Evolutionary conservation across 2,888 invertebrate genomes (phyloP).

Genomic region (Thereva unica): DNA sequence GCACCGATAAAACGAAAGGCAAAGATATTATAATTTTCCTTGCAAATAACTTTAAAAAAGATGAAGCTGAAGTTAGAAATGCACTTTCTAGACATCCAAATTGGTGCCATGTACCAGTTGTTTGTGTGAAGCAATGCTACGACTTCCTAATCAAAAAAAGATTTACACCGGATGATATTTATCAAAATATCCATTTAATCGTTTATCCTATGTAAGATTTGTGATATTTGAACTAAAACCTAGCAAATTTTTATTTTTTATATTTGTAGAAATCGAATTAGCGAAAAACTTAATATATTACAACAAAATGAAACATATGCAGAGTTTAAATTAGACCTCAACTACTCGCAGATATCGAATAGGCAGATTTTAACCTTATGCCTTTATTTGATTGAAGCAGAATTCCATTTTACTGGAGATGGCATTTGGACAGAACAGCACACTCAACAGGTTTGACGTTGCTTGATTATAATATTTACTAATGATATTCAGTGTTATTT

Average conservation of each 20-base stretch:
- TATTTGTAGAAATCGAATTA: slow-evolving; percentile 52
- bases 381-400: slow-evolving; percentile 72
- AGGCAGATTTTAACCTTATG: slow-evolving; percentile 66
- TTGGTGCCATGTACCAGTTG: slow-evolving; percentile 66
- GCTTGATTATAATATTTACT: not conserved
- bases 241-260: slow-evolving; percentile 21
- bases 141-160: slow-evolving; percentile 60
- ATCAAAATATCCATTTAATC: slow-evolving; percentile 65
- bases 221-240: no score
- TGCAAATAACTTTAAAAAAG: slow-evolving; percentile 51
- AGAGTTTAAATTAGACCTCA: slow-evolving; percentile 48
- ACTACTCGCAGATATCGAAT: slow-evolving; percentile 55
- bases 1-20: slow-evolving; percentile 62
- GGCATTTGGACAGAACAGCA: slow-evolving; percentile 67
- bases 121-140: slow-evolving; percentile 65
- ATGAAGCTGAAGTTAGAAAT: slow-evolving; percentile 50
- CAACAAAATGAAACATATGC: slow-evolving; percentile 46
- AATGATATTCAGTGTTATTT: not conserved
- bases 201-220: slow-evolving; percentile 69
- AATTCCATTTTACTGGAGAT: slow-evolving; percentile 75
- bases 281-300: slow-evolving; percentile 50
- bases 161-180: slow-evolving; percentile 63
- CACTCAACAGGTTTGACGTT: slow-evolving; percentile 50
- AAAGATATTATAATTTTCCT: slow-evolving; percentile 59
- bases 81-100: slow-evolving; percentile 65